Evolutionary conservation across 1,140 invertebrate genomes (phyloP).

Genomic region (Macrosteles quadrilineatus): DNA sequence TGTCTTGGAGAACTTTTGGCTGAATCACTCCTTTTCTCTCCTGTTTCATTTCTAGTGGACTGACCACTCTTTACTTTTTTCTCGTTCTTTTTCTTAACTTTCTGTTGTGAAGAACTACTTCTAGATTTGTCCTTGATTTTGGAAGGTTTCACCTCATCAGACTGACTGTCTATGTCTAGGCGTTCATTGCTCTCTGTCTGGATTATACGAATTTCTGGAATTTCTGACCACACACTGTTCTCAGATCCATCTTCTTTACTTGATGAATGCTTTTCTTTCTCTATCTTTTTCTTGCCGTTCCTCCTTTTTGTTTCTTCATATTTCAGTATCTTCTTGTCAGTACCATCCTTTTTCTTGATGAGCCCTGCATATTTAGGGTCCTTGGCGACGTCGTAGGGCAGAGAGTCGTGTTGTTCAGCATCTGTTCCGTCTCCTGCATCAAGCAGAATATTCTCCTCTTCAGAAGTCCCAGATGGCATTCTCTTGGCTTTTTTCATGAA

Average conservation of each 20-base stretch:
- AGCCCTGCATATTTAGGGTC: conserved; percentile 1
- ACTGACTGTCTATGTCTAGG: not conserved
- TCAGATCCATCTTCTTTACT: conserved; percentile 13
- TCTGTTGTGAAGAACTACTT: too few relatives aligned
- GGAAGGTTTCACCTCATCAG: too few relatives aligned
- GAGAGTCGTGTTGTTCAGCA: conserved; percentile 64
- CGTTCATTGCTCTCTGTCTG: conserved; percentile 11
- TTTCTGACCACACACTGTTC: conserved; percentile 14
- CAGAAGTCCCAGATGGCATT: conserved; percentile 54
- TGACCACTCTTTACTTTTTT: too few relatives aligned
- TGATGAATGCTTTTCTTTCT: not conserved
- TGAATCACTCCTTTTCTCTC: too few relatives aligned
- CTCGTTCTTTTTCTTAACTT: too few relatives aligned
- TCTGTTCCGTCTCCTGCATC: conserved; percentile 62
- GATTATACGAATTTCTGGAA: conserved; percentile 23
- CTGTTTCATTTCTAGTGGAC: too few relatives aligned
- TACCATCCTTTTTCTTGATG: not conserved
- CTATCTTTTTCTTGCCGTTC: not conserved
- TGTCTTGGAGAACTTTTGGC: too few relatives aligned
- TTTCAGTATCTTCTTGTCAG: not conserved
- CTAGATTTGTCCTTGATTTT: too few relatives aligned
- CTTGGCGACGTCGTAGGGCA: conserved; percentile 60
- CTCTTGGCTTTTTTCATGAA: conserved; percentile 18
- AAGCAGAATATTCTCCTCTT: conserved; percentile 52
- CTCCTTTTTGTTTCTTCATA: not conserved